Conservation (phyloP, 2,888 invertebrate species). For the Drosophila koepferae region DNA sequence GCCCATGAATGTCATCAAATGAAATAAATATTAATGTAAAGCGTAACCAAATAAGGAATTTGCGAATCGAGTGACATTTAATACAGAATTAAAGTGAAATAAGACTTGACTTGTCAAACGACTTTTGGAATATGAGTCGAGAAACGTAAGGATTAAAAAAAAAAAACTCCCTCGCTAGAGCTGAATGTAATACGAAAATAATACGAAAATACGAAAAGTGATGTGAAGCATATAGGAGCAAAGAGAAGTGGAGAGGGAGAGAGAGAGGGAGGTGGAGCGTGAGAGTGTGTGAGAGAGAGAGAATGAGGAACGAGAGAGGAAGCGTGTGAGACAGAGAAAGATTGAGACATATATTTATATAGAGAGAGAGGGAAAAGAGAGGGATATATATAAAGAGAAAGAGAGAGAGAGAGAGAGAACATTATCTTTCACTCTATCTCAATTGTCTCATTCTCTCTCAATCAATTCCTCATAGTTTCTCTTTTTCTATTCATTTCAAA, state of each 20-base stretch:
- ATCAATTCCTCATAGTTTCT: not conserved
- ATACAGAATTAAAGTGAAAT: not conserved
- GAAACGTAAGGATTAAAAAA: not conserved
- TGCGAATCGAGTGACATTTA: not conserved
- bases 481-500: too few relatives aligned
- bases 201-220: too few relatives aligned
- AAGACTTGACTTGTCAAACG: not conserved
- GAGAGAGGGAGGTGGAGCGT: too few relatives aligned
- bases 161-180: not conserved
- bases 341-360: too few relatives aligned
- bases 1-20: not conserved
- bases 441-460: not conserved
- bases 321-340: too few relatives aligned
- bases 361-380: too few relatives aligned
- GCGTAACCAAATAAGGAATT: too few relatives aligned
- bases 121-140: not conserved
- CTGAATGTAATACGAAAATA: not conserved
- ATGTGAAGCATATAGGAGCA: not conserved
- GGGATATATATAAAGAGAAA: too few relatives aligned
- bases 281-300: too few relatives aligned
- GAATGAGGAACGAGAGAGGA: too few relatives aligned
- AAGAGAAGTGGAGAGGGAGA: not conserved
- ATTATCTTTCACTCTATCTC: too few relatives aligned
- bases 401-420: too few relatives aligned
- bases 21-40: constrained; percentile 3